These are phyloP conservation scores for Haemorhous mexicanus DNA, from an alignment of 2,113 vertebrate genomes.

Conservation along the genomic window DNA sequence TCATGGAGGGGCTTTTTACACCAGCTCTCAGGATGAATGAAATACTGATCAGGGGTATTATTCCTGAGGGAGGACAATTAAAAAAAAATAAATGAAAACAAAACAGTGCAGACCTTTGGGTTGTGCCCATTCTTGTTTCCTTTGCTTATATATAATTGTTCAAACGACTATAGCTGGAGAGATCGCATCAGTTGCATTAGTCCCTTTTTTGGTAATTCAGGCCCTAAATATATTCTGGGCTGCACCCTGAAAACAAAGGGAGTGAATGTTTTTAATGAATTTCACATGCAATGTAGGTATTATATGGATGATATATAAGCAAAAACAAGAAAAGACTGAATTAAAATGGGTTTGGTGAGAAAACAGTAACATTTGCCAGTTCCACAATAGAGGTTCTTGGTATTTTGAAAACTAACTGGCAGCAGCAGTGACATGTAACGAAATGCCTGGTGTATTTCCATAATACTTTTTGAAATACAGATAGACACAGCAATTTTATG, in stretches of 20 bases:
- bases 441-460: neutral
- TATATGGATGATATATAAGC: conserved; percentile 40
- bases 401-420: neutral
- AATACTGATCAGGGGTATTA: neutral
- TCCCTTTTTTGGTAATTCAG: conserved; percentile 64
- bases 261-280: conserved; percentile 64
- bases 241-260: conserved; percentile 68
- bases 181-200: conserved; percentile 64
- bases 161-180: conserved; percentile 65
- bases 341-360: conserved; percentile 24
- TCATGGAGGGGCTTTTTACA: neutral
- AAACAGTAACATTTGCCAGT: conserved; percentile 15
- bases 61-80: neutral
- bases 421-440: neutral
- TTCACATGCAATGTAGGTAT: conserved; percentile 54
- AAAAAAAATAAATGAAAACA: conserved; percentile 36
- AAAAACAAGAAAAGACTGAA: conserved; percentile 30
- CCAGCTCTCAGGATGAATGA: neutral
- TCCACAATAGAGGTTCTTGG: neutral
- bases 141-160: conserved; percentile 63
- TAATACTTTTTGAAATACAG: neutral
- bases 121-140: conserved; percentile 64
- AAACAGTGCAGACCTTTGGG: conserved; percentile 61
- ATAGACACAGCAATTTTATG: neutral
- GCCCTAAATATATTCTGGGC: conserved; percentile 65